Conservation (phyloP, 2,888 invertebrate species). For the Lasioglossum lativentre region DNA sequence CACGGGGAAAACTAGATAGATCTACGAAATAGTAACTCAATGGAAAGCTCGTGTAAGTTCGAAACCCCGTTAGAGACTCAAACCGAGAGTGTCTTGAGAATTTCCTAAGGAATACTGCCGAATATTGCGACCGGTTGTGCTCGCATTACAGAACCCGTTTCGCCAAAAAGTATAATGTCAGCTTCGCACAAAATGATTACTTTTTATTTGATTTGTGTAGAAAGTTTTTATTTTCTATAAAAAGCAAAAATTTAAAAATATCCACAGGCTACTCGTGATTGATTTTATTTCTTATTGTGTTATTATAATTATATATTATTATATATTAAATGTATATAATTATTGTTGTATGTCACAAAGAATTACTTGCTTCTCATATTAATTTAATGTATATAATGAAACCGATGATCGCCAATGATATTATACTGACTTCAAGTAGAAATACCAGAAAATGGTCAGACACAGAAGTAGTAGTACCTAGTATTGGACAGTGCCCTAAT, state of each 20-base stretch:
- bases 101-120: constrained; percentile 1
- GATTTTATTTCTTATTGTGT: too few relatives aligned
- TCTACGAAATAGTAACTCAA: constrained; percentile 23
- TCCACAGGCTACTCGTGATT: too few relatives aligned
- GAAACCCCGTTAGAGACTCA: constrained; percentile 25
- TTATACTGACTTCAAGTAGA: not conserved
- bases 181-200: not conserved
- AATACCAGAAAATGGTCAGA: not conserved
- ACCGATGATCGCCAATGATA: not conserved
- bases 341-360: not conserved
- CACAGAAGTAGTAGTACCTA: not conserved
- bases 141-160: not conserved
- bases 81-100: not conserved
- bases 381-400: not conserved
- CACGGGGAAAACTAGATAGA: constrained; percentile 5
- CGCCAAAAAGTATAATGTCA: not conserved
- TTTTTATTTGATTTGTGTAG: too few relatives aligned
- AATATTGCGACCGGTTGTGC: not conserved
- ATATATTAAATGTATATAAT: not conserved
- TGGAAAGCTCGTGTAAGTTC: constrained; percentile 26
- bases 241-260: too few relatives aligned
- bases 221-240: too few relatives aligned
- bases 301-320: too few relatives aligned
- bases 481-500: not conserved
- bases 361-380: not conserved